Percentiles rank a stretch among this genome's conserved stretches.
Conservation (phyloP, 1,140 invertebrate species). For the Brachystomella parvula region DNA sequence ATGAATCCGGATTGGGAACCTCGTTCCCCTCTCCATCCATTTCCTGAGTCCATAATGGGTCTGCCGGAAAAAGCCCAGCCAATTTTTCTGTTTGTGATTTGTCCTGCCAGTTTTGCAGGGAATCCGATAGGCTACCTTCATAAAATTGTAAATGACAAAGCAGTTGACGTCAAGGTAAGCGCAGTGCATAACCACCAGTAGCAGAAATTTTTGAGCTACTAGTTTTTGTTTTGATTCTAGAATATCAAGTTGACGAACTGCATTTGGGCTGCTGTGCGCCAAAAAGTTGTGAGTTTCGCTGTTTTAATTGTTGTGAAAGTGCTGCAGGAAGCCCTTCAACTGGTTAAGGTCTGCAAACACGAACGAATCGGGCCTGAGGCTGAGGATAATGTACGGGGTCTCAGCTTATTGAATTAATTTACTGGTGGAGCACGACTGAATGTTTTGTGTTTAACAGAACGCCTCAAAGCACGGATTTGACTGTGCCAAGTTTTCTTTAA, state of each 20-base stretch:
- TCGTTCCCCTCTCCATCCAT: constrained; percentile 14
- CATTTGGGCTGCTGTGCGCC: constrained; percentile 21
- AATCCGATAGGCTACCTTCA: constrained; percentile 27
- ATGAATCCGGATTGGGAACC: constrained; percentile 20
- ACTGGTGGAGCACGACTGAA: too few species aligned
- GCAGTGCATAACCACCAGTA: neutral
- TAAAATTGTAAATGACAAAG: constrained; percentile 21
- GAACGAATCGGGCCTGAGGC: too few species aligned
- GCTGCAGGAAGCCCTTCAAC: constrained; percentile 17
- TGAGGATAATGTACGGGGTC: too few species aligned
- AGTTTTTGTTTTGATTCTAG: constrained; percentile 12
- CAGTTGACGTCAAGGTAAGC: constrained; percentile 19
- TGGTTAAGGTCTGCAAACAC: constrained; percentile 10
- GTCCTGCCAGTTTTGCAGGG: neutral
- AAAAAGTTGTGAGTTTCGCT: constrained; percentile 6
- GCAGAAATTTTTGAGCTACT: neutral
- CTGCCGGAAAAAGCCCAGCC: constrained; percentile 25
- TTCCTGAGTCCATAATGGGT: constrained; percentile 30
- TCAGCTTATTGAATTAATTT: too few species aligned
- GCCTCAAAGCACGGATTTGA: constrained; percentile 14
- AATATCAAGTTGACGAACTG: constrained; percentile 32
- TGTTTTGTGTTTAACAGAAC: neutral
- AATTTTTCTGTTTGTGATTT: constrained; percentile 26
- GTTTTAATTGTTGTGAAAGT: constrained; percentile 32
- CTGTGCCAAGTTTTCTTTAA: constrained; percentile 19